Percentiles rank a stretch among this genome's conserved stretches.
Conservation (phyloP, 2,797 vertebrate species). For the Podargus strigoides region DNA sequence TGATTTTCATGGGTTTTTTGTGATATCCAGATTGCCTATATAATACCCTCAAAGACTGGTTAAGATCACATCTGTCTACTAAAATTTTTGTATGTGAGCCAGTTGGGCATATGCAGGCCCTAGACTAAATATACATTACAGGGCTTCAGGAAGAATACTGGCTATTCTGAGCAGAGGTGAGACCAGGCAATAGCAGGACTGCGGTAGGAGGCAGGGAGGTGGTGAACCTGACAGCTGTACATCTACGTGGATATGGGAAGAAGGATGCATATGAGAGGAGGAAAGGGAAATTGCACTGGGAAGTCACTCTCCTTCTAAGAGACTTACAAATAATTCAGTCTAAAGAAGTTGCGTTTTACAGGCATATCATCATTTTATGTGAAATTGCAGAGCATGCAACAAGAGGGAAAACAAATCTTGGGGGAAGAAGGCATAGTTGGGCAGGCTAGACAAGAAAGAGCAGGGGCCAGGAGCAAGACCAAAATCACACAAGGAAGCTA, state of each 20-base stretch:
- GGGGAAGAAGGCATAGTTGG: neutral
- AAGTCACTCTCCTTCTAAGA: neutral
- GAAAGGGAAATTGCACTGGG: neutral
- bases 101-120: neutral
- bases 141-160: neutral
- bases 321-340: neutral
- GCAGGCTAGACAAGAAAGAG: neutral
- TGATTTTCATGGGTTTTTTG: neutral
- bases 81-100: neutral
- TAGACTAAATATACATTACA: neutral
- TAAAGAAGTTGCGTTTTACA: neutral
- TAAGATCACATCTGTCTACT: neutral
- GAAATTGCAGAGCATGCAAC: neutral
- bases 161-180: neutral
- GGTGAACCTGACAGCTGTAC: neutral
- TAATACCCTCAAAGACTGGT: constrained; percentile 5
- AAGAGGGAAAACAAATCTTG: neutral
- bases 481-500: neutral
- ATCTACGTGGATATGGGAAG: neutral
- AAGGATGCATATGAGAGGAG: neutral
- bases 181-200: neutral
- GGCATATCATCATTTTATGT: neutral
- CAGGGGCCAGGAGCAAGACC: neutral
- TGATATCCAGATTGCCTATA: constrained; percentile 10
- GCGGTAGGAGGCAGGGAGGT: neutral